phyloP scores from a whole-genome alignment of 2,888 invertebrate genomes.

The Baronia brevicornis region DNA sequence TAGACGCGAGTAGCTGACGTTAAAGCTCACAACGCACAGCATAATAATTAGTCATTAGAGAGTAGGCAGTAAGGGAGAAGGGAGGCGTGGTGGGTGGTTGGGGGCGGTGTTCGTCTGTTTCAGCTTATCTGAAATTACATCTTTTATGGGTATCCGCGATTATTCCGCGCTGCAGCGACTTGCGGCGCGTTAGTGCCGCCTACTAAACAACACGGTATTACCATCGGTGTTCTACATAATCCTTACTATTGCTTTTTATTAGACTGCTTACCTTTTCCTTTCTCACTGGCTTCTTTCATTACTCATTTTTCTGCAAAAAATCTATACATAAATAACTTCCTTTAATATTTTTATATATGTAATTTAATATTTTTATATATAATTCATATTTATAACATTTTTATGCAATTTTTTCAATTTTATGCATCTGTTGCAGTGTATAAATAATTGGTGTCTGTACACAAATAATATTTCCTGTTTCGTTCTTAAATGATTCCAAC shows the following conservation, averaged over 20 bases:
- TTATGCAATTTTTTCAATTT: not conserved
- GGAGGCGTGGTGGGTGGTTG: conserved; percentile 29
- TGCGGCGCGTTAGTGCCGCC: conserved; percentile 67
- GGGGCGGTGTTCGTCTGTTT: conserved; percentile 72
- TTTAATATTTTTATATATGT: no score
- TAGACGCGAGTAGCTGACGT: conserved; percentile 39
- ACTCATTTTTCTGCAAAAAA: no score
- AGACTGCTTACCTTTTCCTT: conserved; percentile 52
- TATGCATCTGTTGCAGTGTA: not conserved
- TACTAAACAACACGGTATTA: conserved; percentile 67
- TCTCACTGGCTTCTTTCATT: conserved; percentile 30
- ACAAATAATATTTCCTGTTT: not conserved
- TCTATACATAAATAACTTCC: no score
- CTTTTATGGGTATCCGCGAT: conserved; percentile 76
- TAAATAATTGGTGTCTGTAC: not conserved
- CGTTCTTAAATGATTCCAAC: not conserved
- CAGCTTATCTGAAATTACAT: conserved; percentile 77
- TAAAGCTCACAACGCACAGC: conserved; percentile 73
- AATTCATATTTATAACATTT: conserved; percentile 8
- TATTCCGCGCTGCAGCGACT: conserved; percentile 74
- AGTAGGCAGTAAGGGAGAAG: conserved; percentile 62
- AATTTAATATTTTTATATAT: conserved; percentile 17
- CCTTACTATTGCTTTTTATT: conserved; percentile 69
- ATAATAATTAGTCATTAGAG: conserved; percentile 77
- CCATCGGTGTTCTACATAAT: conserved; percentile 69